These are phyloP conservation scores for Platygyra sinensis DNA, from an alignment of 64 coral and sea anemone species.

Conservation along the genomic window DNA sequence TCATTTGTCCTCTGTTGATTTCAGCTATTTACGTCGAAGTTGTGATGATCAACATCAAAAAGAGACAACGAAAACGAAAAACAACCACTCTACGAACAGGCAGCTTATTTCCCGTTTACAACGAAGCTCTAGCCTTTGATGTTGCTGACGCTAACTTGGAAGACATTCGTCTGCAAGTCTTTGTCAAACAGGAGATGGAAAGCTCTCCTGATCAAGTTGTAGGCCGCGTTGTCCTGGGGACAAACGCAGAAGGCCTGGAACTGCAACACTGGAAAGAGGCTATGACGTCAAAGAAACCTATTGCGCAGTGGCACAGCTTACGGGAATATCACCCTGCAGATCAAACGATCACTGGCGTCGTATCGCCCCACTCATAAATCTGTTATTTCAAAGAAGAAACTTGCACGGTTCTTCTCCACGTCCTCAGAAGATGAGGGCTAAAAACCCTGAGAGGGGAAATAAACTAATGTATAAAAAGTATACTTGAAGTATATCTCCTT, in stretches of 20 bases:
- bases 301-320: constrained; percentile 96
- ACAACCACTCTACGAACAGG: constrained; percentile 79
- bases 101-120: constrained; percentile 86
- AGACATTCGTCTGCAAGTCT: constrained; percentile 92
- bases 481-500: too few species aligned
- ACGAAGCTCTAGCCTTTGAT: constrained; percentile 96
- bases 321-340: constrained; percentile 54
- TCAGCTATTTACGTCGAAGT: constrained; percentile 91
- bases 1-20: background rate
- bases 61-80: constrained; percentile 91
- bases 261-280: constrained; percentile 95
- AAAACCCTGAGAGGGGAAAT: background rate
- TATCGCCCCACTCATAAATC: constrained; percentile 32
- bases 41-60: constrained; percentile 80
- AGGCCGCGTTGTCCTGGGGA: constrained; percentile 81
- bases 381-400: constrained; percentile 29
- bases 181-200: constrained; percentile 91
- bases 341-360: background rate
- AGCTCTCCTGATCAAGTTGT: constrained; percentile 87
- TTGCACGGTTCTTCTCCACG: constrained; percentile 19
- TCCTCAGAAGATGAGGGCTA: constrained; percentile 26
- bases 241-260: constrained; percentile 66
- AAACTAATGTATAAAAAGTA: too few species aligned
- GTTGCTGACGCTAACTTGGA: constrained; percentile 69
- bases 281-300: constrained; percentile 96